phyloP scores from a whole-genome alignment of 2,113 vertebrate species.

The Pterocles burchelli region DNA sequence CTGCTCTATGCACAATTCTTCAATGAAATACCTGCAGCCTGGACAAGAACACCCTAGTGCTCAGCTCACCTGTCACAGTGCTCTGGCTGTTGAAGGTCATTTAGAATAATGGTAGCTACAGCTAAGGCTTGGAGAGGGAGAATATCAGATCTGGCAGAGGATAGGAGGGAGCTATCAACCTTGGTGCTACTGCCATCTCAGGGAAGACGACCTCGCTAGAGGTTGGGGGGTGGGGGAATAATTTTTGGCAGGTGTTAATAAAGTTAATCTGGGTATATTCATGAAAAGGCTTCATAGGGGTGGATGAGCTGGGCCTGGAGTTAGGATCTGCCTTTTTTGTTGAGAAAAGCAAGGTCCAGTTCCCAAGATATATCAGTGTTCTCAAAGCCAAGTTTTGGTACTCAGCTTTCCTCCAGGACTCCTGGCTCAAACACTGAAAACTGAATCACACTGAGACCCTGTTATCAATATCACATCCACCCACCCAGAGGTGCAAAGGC shows the following conservation, averaged over 20 bases:
- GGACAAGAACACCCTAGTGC: not conserved
- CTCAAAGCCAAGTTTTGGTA: not conserved
- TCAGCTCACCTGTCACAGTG: fast-evolving
- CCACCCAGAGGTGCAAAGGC: not conserved
- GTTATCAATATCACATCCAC: not conserved
- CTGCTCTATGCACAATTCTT: not conserved
- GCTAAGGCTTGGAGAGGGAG: not conserved
- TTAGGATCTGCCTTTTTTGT: not conserved
- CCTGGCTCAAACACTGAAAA: not conserved
- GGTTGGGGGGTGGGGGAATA: too few relatives aligned
- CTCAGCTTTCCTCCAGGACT: not conserved
- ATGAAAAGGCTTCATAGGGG: not conserved
- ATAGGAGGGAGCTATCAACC: not conserved
- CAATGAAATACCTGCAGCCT: not conserved
- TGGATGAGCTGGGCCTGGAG: not conserved
- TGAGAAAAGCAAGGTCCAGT: not conserved
- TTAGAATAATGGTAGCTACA: not conserved
- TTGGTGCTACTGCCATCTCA: not conserved
- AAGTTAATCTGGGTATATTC: not conserved
- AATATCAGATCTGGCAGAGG: not conserved
- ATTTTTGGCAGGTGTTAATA: not conserved
- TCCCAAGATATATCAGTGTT: not conserved
- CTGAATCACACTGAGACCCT: not conserved
- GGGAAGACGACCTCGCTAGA: not conserved
- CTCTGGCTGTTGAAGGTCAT: not conserved